Evolutionary conservation across 2,888 invertebrate species (phyloP).

Genomic region (Latrodectus elegans): DNA sequence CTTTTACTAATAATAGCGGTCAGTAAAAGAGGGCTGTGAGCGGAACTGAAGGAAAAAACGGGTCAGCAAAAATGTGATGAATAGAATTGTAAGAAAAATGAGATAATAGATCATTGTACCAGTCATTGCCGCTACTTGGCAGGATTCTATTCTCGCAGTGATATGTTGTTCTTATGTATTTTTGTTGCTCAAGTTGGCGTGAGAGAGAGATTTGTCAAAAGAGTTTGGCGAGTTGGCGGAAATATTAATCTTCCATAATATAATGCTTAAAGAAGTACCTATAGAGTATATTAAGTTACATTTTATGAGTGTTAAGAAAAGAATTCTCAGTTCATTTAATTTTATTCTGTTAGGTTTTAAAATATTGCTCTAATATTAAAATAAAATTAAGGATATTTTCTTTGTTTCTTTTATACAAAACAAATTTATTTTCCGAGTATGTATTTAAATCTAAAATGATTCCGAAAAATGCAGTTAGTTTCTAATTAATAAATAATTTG

Average conservation of each 20-base stretch:
- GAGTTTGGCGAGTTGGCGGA: neutral
- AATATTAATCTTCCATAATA: slow-evolving; percentile 18
- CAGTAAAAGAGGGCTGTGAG: slow-evolving; percentile 8
- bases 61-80: slow-evolving; percentile 44
- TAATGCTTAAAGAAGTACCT: neutral
- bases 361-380: no score
- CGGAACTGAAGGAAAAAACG: neutral
- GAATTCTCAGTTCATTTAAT: no score
- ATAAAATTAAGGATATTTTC: no score
- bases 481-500: no score
- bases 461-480: no score
- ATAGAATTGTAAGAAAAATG: slow-evolving; percentile 21
- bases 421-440: no score
- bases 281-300: no score
- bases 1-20: slow-evolving; percentile 48
- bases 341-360: no score
- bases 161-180: neutral
- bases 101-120: slow-evolving; percentile 39
- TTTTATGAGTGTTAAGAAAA: no score
- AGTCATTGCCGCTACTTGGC: slow-evolving; percentile 12
- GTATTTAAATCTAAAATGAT: no score
- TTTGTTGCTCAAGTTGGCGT: slow-evolving; percentile 1
- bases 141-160: no score
- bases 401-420: no score
- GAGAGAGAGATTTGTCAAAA: slow-evolving; percentile 29